Percentiles rank a stretch among this genome's conserved stretches.
Conservation (phyloP, 1,140 invertebrate genomes). For the Leptopilina clavipes region DNA sequence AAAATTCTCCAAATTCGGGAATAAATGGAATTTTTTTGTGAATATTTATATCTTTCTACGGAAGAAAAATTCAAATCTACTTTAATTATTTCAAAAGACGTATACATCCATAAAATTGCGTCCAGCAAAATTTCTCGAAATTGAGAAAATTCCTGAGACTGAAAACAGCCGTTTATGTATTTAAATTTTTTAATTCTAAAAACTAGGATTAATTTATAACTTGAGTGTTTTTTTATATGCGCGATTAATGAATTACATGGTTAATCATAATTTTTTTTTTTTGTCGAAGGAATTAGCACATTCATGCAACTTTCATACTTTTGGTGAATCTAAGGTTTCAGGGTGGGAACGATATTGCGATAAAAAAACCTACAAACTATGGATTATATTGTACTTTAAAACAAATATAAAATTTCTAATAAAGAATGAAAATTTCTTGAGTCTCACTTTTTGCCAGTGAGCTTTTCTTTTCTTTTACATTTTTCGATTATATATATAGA, state of each 20-base stretch:
- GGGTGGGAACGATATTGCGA: slow-evolving; percentile 50
- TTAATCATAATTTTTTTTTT: background rate
- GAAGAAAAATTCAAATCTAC: background rate
- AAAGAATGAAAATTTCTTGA: background rate
- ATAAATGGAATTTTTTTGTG: background rate
- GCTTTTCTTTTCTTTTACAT: no score
- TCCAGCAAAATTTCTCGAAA: background rate
- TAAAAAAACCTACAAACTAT: slow-evolving; percentile 59
- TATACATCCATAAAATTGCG: slow-evolving; percentile 27
- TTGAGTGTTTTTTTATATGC: slow-evolving; percentile 17
- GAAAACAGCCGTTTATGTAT: slow-evolving; percentile 1
- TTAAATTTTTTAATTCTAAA: background rate
- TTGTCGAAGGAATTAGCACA: slow-evolving; percentile 62
- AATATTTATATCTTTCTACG: no score
- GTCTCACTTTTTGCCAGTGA: slow-evolving; percentile 1
- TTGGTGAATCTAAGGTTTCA: slow-evolving; percentile 56
- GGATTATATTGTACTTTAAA: slow-evolving; percentile 50
- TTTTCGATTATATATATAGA: slow-evolving; percentile 4
- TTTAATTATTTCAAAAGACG: background rate
- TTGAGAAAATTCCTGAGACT: background rate
- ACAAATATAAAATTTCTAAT: background rate
- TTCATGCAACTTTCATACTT: slow-evolving; percentile 69
- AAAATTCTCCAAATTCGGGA: background rate
- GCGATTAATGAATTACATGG: slow-evolving; percentile 14
- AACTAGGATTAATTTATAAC: background rate